Conservation (phyloP, 2,797 vertebrate species). For the Sebastes hubbsi region DNA sequence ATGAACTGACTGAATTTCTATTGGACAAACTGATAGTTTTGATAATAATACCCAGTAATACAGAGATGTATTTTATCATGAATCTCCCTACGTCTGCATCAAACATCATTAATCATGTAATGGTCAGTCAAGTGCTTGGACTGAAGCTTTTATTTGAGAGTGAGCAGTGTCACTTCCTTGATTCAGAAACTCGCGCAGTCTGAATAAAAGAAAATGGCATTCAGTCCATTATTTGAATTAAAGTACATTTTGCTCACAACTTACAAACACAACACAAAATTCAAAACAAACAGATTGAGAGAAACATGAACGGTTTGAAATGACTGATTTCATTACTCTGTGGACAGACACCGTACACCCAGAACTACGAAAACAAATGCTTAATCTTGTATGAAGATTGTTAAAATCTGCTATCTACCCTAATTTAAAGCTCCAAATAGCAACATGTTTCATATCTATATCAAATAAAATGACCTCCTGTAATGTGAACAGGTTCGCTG, state of each 20-base stretch:
- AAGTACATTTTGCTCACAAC: neutral
- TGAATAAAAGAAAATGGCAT: neutral
- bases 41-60: neutral
- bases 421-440: neutral
- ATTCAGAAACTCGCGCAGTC: neutral
- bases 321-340: neutral
- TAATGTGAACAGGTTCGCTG: neutral
- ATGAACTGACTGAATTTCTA: neutral
- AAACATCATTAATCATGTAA: conserved; percentile 1
- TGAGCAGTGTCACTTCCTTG: neutral
- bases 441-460: neutral
- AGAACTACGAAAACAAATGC: neutral
- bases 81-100: neutral
- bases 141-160: neutral
- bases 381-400: neutral
- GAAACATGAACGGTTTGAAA: neutral
- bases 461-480: neutral
- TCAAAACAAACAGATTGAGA: neutral
- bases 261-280: neutral
- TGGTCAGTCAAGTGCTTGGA: neutral
- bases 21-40: neutral
- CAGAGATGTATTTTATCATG: neutral
- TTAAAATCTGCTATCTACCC: neutral
- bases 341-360: neutral
- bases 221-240: neutral